These are phyloP conservation scores for Percina caprodes DNA, from an alignment of 2,113 vertebrate species.

Conservation along the genomic window DNA sequence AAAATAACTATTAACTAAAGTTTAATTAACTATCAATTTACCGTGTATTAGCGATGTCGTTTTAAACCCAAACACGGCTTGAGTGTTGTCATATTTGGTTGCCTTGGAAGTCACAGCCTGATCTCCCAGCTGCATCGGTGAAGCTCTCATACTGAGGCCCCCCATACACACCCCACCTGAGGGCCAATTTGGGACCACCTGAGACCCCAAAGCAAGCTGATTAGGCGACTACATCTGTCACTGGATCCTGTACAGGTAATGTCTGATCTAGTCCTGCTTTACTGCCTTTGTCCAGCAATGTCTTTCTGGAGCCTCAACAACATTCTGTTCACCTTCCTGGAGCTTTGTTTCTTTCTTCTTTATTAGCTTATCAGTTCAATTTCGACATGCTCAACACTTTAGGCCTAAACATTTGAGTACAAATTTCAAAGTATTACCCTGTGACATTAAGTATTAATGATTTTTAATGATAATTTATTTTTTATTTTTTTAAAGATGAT, in stretches of 20 bases:
- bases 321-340: not conserved
- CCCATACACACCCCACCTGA: accelerated
- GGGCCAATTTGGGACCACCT: conserved; percentile 32
- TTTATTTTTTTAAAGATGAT: no score
- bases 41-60: no score
- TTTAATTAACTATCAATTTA: no score
- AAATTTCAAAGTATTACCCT: not conserved
- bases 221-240: conserved; percentile 53
- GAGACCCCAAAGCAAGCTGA: conserved; percentile 38
- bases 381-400: not conserved
- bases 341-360: not conserved
- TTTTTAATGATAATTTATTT: no score
- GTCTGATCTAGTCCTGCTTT: conserved; percentile 52
- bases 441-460: not conserved
- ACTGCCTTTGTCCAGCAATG: conserved; percentile 9
- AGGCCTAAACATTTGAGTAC: not conserved
- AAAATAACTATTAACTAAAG: no score
- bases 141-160: not conserved
- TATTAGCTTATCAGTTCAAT: not conserved
- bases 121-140: no score
- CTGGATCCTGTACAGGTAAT: conserved; percentile 43
- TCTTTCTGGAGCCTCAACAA: not conserved
- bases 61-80: not conserved
- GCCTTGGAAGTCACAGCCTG: conserved; percentile 9
- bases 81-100: conserved; percentile 10